Conservation (phyloP, 2,797 vertebrate species). For the Manis javanica region DNA sequence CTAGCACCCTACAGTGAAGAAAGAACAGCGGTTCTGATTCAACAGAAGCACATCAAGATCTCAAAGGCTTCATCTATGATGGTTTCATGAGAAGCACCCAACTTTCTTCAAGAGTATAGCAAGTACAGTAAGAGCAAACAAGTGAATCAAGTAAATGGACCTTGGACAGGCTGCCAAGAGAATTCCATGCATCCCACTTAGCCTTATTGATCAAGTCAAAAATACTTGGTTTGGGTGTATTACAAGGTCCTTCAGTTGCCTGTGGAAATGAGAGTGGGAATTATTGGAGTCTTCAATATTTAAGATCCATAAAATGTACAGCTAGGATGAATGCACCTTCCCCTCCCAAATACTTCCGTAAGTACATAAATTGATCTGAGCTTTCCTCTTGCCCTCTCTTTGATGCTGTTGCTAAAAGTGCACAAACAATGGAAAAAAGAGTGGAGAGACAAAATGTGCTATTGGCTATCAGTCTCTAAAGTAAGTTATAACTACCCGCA, state of each 20-base stretch:
- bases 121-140: background rate
- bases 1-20: background rate
- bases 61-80: background rate
- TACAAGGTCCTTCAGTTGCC: conserved; percentile 94
- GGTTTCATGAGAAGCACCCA: background rate
- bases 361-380: background rate
- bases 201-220: conserved; percentile 95
- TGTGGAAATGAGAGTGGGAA: conserved; percentile 76
- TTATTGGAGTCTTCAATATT: background rate
- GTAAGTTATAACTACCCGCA: background rate
- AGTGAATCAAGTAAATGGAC: conserved; percentile 80
- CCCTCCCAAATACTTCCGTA: background rate
- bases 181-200: conserved; percentile 97
- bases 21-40: background rate
- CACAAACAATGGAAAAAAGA: background rate
- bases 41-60: background rate
- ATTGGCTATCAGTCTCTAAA: background rate
- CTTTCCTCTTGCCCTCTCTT: background rate
- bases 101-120: background rate
- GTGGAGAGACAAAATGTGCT: background rate
- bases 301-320: background rate
- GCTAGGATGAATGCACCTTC: background rate
- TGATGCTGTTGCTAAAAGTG: background rate
- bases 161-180: conserved; percentile 91
- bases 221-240: conserved; percentile 92